Conservation (phyloP, 2,888 invertebrate species). For the Caenorhabditis macrosperma region DNA sequence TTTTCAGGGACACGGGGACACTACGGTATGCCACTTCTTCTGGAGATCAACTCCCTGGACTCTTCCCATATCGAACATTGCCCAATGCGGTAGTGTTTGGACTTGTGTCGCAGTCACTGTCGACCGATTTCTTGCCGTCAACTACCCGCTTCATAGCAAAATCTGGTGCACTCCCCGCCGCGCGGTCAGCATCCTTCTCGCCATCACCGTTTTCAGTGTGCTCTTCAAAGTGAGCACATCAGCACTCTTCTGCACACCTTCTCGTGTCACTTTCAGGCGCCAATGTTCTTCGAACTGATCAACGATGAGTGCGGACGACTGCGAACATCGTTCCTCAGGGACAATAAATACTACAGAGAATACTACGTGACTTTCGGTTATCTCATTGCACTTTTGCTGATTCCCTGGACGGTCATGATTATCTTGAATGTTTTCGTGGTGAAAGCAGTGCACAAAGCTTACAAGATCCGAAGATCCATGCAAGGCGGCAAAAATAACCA, state of each 20-base stretch:
- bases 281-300: slow-evolving; percentile 73
- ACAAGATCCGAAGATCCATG: slow-evolving; percentile 68
- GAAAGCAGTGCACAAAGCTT: slow-evolving; percentile 71
- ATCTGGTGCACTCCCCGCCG: slow-evolving; percentile 74
- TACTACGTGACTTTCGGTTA: slow-evolving; percentile 75
- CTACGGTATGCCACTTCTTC: slow-evolving; percentile 75
- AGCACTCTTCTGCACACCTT: not conserved
- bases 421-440: slow-evolving; percentile 74
- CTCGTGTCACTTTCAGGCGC: slow-evolving; percentile 59
- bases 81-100: slow-evolving; percentile 76
- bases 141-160: slow-evolving; percentile 75
- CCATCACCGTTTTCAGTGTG: slow-evolving; percentile 70
- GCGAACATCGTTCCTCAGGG: slow-evolving; percentile 66
- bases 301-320: slow-evolving; percentile 74
- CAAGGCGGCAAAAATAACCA: slow-evolving; percentile 66
- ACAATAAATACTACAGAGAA: slow-evolving; percentile 70
- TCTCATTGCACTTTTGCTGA: slow-evolving; percentile 69
- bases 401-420: slow-evolving; percentile 77
- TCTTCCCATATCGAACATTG: slow-evolving; percentile 75
- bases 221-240: slow-evolving; percentile 67
- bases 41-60: slow-evolving; percentile 75
- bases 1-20: slow-evolving; percentile 54
- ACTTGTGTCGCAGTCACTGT: slow-evolving; percentile 79
- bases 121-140: slow-evolving; percentile 77
- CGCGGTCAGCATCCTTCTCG: slow-evolving; percentile 65